Base-by-base conservation (phyloP, 2,888 invertebrate species). In the Megamerina dolium region DNA sequence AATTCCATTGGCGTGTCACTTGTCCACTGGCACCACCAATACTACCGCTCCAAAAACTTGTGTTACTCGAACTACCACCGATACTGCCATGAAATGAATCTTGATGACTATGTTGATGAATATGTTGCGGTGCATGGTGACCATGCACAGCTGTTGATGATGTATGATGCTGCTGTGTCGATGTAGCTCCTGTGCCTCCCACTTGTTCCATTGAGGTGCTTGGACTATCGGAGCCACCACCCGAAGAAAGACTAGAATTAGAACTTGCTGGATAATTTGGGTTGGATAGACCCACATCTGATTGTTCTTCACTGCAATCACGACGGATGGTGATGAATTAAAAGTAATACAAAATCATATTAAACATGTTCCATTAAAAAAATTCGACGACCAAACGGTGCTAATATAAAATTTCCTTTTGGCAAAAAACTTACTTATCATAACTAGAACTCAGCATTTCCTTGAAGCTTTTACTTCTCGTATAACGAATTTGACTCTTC, bases 151-250 rank as follows among this genome's bases (percentile, higher is more conserved):
- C 32, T 18, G 48, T 48, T 17, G 43, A 46, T 26, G 49, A 50
- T 30, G 40, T 42, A 8, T 48, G 46, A 10, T 46, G 50, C 13
- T 43, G 33, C 17, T 46, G 49, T 33, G 41, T 46, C n/a, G 47
- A 45, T 12, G 48, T 49, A 35, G 47, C 46, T 37, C 59, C 53
- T 2, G 49, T 50, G 16, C 53, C 49, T 3, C 53, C 50, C 59
- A 83, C 81, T 57, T 80, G 80, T 68, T 85, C 85, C 70, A 82
- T 75, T 46, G 85, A 84, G 57, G 80, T 81, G 61, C 80, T 79
- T 31, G 85, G 85, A 70, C 85, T 86, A 64, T 86, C 86, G 61
- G 82, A 75, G 61, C 68, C 66, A 53, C 81, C 68, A 50, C 64
- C 68, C 31, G 68, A 68, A 39, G 68, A 68, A 45, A 70, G 64